Base-by-base conservation (phyloP, 2,888 invertebrate species). In the Callimorpha dominula region DNA sequence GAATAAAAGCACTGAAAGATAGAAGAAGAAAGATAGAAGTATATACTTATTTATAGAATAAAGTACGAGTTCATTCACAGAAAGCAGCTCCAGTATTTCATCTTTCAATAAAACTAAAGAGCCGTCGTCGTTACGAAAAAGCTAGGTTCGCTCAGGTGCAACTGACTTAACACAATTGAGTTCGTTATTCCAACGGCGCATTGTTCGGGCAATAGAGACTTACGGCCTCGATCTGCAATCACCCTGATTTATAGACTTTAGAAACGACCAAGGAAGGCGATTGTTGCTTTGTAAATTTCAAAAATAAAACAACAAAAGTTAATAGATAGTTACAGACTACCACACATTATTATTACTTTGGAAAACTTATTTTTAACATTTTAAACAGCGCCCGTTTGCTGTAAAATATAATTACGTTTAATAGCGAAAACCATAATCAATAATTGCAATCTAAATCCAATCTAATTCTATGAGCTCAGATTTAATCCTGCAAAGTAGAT, bases 111-210 rank as follows among this genome's bases (percentile, higher is more conserved):
- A 80, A 81, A 81, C 77, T 79, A 78, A 78, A 83, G 78, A 52
- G 70, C 76, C 72, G 60, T 74, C 72, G 60, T 74, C 77, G 77
- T 82, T 82, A 79, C 77, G 78, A 81, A 83, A 84, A 76, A 82
- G 76, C 78, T 81, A 70, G 77, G 74, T 75, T 79, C 78, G 76
- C 80, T 83, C 85, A 86, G 88, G 86, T 89, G 88, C 90, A 88
- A 86, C 83, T 79, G 87, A 86, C 88, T 88, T 90, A 91, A 90
- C 86, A 90, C 90, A 92, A 92, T 92, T 90, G 90, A 92, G 90
- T 91, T 93, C 92, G 90, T 92, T 92, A 92, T 91, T 92, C 86
- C 86, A 80, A 78, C 81, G 84, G 84, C 82, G 86, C 86, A 90
- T 92, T 91, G 90, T 91, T 89, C 89, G 80, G 81, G 85, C 86